These are phyloP conservation scores for Drosophila peninsularis DNA, from an alignment of 2,888 invertebrate species.

Conservation along the genomic window DNA sequence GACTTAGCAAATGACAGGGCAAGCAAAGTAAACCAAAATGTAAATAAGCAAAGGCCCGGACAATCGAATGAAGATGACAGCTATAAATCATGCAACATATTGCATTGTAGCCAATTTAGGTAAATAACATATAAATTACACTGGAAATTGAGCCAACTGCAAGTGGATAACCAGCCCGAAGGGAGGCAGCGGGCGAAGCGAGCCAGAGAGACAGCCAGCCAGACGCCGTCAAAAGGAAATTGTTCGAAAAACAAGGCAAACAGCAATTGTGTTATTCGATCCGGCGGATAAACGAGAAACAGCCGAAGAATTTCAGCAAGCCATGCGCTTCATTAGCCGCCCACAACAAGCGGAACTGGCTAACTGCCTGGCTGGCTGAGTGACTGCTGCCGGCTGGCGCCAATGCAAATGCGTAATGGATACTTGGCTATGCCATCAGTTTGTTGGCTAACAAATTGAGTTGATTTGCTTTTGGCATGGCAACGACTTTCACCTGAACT, in stretches of 20 bases:
- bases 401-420: slow-evolving; percentile 75
- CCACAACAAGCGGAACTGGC: slow-evolving; percentile 19
- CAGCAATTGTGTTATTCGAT: slow-evolving; percentile 55
- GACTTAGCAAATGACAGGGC: slow-evolving; percentile 37
- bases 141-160: slow-evolving; percentile 71
- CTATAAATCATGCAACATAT: slow-evolving; percentile 78
- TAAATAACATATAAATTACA: slow-evolving; percentile 77
- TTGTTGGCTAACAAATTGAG: slow-evolving; percentile 65
- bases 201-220: not conserved
- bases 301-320: slow-evolving; percentile 29
- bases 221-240: slow-evolving; percentile 28
- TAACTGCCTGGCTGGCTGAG: slow-evolving; percentile 9
- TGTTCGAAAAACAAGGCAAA: slow-evolving; percentile 31
- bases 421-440: slow-evolving; percentile 54
- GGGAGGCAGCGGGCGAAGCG: not conserved
- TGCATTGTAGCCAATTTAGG: slow-evolving; percentile 58
- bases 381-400: slow-evolving; percentile 35
- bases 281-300: slow-evolving; percentile 17
- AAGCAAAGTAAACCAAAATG: slow-evolving; percentile 42
- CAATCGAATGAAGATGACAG: slow-evolving; percentile 61
- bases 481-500: slow-evolving; percentile 50
- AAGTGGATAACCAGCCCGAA: slow-evolving; percentile 2
- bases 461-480: slow-evolving; percentile 57
- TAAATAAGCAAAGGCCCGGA: slow-evolving; percentile 42
- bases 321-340: slow-evolving; percentile 63